phyloP scores from a whole-genome alignment of 2,888 invertebrate species.

The Drosophila kanekoi region DNA sequence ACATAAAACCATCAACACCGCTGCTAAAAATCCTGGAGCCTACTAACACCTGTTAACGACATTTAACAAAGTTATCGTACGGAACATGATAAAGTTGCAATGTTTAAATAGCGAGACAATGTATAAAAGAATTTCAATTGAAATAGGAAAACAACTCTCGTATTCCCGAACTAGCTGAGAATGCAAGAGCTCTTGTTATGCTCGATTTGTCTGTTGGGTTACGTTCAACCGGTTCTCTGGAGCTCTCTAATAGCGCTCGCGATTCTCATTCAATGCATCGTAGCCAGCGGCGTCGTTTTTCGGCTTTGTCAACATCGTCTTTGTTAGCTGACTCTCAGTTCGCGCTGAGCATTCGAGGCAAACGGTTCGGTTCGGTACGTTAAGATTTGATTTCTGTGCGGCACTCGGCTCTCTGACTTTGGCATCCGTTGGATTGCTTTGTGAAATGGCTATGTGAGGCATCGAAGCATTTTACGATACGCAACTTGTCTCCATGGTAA shows the following conservation, averaged over 20 bases:
- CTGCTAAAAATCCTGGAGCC: too few relatives aligned
- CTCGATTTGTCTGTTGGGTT: slow-evolving; percentile 48
- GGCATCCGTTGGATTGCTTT: slow-evolving; percentile 28
- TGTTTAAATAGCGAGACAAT: too few relatives aligned
- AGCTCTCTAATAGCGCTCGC: slow-evolving; percentile 33
- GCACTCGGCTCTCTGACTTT: slow-evolving; percentile 20
- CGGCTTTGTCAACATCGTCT: slow-evolving; percentile 7
- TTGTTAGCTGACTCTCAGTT: slow-evolving; percentile 49
- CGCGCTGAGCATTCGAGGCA: slow-evolving; percentile 58
- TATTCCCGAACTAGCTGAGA: neutral
- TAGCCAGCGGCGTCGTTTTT: slow-evolving; percentile 12
- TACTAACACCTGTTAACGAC: too few relatives aligned
- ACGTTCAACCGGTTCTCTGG: slow-evolving; percentile 54
- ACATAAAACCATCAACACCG: too few relatives aligned
- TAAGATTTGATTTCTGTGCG: slow-evolving; percentile 26
- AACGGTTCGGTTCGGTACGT: slow-evolving; percentile 36
- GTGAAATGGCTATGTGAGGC: slow-evolving; percentile 58
- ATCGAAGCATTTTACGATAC: slow-evolving; percentile 35
- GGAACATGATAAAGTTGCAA: too few relatives aligned
- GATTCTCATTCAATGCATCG: slow-evolving; percentile 33
- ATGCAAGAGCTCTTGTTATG: neutral
- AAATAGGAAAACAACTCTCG: neutral
- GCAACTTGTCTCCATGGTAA: slow-evolving; percentile 36
- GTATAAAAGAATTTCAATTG: slow-evolving; percentile 34
- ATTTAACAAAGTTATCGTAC: too few relatives aligned